phyloP scores from a whole-genome alignment of 1,140 invertebrate species.

The Hypsibius dujardini region DNA sequence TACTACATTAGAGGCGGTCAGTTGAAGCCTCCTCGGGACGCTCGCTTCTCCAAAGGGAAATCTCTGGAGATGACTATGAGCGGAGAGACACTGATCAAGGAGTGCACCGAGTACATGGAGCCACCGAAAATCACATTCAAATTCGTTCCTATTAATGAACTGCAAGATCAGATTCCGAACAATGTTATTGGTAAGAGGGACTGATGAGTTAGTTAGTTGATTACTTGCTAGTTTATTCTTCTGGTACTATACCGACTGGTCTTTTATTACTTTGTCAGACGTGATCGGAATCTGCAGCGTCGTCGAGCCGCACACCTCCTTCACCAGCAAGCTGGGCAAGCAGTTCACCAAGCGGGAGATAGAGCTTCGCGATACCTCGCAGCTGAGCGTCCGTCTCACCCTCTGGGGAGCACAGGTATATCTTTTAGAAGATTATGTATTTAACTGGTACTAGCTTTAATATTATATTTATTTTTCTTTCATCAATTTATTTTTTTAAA shows the following conservation, averaged over 20 bases:
- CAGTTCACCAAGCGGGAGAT: slow-evolving; percentile 78
- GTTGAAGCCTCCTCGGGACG: too few species aligned
- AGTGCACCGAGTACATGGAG: slow-evolving; percentile 38
- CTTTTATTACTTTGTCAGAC: too few species aligned
- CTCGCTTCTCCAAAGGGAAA: too few species aligned
- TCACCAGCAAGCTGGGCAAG: slow-evolving; percentile 53
- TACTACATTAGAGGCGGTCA: too few species aligned
- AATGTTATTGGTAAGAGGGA: slow-evolving; percentile 46
- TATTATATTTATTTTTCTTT: too few species aligned
- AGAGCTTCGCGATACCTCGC: slow-evolving; percentile 63
- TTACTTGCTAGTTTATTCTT: too few species aligned
- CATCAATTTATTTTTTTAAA: too few species aligned
- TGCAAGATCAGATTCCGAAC: slow-evolving; percentile 49
- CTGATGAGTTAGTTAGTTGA: slow-evolving; percentile 18
- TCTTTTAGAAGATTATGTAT: too few species aligned
- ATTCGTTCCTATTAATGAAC: slow-evolving; percentile 56
- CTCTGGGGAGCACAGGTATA: slow-evolving; percentile 38
- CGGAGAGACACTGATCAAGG: slow-evolving; percentile 50
- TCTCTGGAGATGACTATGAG: slow-evolving; percentile 88
- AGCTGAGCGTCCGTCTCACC: slow-evolving; percentile 48
- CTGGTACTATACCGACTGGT: too few species aligned
- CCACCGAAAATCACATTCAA: slow-evolving; percentile 66
- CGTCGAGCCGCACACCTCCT: slow-evolving; percentile 47
- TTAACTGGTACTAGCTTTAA: too few species aligned
- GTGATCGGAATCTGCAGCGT: slow-evolving; percentile 71